Evolutionary conservation across 2,797 vertebrate genomes (phyloP).

Genomic region (Amblyopsis hoosieri): DNA sequence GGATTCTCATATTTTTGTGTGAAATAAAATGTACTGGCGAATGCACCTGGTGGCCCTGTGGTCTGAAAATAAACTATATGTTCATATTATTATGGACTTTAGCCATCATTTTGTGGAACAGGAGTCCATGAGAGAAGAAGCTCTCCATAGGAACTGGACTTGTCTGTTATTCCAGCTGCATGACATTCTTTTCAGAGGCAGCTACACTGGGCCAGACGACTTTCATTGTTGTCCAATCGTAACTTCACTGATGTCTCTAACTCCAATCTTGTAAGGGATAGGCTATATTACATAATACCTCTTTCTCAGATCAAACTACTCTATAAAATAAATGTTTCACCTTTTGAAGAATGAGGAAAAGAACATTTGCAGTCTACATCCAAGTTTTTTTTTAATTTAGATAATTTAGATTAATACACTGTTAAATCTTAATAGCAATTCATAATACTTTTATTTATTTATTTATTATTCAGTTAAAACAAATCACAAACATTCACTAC

Average conservation of each 20-base stretch:
- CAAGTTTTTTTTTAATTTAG: too few relatives aligned
- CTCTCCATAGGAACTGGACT: slow-evolving; percentile 58
- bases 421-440: too few relatives aligned
- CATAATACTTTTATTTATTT: too few relatives aligned
- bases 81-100: slow-evolving; percentile 33
- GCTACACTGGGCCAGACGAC: slow-evolving; percentile 56
- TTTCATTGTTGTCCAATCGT: slow-evolving; percentile 68
- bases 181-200: slow-evolving; percentile 66
- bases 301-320: too few relatives aligned
- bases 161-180: slow-evolving; percentile 75
- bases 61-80: slow-evolving; percentile 40
- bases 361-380: too few relatives aligned
- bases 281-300: slow-evolving; percentile 39
- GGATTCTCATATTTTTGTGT: too few relatives aligned
- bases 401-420: too few relatives aligned
- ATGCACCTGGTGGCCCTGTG: slow-evolving; percentile 34
- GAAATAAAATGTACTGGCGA: slow-evolving; percentile 6
- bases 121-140: slow-evolving; percentile 38
- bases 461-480: background rate
- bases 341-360: too few relatives aligned
- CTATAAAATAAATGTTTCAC: too few relatives aligned
- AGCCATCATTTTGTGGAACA: slow-evolving; percentile 49
- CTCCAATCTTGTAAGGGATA: slow-evolving; percentile 44
- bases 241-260: slow-evolving; percentile 59
- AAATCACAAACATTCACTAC: background rate